Conservation (phyloP, 2,888 invertebrate species). For the Gymnosoma rotundatum region DNA sequence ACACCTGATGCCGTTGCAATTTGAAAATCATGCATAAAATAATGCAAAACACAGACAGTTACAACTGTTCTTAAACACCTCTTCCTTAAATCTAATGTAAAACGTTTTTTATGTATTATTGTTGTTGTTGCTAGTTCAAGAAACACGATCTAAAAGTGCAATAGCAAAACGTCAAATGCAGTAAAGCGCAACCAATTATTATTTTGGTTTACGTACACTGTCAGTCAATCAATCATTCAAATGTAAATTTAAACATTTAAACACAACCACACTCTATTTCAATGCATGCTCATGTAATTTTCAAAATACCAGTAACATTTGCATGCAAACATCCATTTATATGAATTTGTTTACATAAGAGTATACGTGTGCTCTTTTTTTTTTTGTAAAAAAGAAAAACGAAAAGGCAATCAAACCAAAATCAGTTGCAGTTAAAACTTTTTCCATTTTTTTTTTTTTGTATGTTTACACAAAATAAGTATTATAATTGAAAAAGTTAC, state of each 20-base stretch:
- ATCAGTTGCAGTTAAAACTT: conserved; percentile 63
- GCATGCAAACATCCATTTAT: not conserved
- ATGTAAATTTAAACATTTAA: conserved; percentile 22
- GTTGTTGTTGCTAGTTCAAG: conserved; percentile 9
- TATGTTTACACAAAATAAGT: conserved; percentile 60
- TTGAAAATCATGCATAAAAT: not conserved
- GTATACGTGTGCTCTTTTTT: not conserved
- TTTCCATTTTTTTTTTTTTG: conserved; percentile 6
- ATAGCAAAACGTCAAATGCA: too few relatives aligned
- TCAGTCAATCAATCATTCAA: conserved; percentile 54
- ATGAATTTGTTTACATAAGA: not conserved
- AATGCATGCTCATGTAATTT: conserved; percentile 31
- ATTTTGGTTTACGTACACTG: conserved; percentile 59
- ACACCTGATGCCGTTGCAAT: too few relatives aligned
- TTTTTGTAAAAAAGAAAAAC: not conserved
- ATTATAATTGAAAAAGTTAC: conserved; percentile 55
- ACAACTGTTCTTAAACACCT: conserved; percentile 14
- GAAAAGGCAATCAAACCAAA: conserved; percentile 11
- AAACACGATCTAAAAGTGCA: conserved; percentile 57
- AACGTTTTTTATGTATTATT: not conserved
- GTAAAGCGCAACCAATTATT: too few relatives aligned
- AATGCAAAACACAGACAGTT: not conserved
- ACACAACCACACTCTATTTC: not conserved
- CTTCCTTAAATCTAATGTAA: not conserved
- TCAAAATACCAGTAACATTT: conserved; percentile 14